Percentiles rank a stretch among this genome's conserved stretches.
Evolutionary conservation across 1,140 invertebrate species (phyloP).

Genomic region (Heliconius nattereri): DNA sequence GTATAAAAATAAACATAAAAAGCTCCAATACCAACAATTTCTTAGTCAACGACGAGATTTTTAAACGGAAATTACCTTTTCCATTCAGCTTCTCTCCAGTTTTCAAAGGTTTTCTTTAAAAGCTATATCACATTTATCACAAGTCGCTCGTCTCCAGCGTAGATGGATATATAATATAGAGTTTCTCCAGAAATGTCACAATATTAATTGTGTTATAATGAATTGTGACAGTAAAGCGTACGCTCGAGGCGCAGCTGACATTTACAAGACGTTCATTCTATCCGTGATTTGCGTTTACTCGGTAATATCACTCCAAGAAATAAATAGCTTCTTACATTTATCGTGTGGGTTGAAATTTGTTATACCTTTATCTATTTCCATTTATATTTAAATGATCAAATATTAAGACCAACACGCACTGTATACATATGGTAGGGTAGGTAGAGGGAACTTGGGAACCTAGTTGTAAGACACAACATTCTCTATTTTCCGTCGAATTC

Average conservation of each 20-base stretch:
- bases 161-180: slow-evolving; percentile 4
- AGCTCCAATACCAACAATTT: background rate
- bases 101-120: background rate
- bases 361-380: background rate
- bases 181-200: slow-evolving; percentile 23
- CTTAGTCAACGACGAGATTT: background rate
- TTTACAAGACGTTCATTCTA: slow-evolving; percentile 24
- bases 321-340: background rate
- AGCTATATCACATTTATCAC: background rate
- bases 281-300: slow-evolving; percentile 9
- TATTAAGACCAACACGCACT: background rate
- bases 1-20: too few relatives aligned
- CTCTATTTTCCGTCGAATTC: too few relatives aligned
- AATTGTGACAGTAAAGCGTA: slow-evolving; percentile 35
- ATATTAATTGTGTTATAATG: slow-evolving; percentile 55
- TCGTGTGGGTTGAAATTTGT: background rate
- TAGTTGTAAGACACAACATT: too few relatives aligned
- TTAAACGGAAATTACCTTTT: background rate
- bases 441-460: too few relatives aligned
- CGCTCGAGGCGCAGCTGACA: slow-evolving; percentile 20
- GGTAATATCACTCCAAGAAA: background rate
- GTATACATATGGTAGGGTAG: too few relatives aligned
- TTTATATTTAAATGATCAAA: background rate
- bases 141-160: background rate
- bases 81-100: background rate